Base-by-base conservation (phyloP, 2,888 invertebrate genomes). In the Scaptomyza cyrtandrae region DNA sequence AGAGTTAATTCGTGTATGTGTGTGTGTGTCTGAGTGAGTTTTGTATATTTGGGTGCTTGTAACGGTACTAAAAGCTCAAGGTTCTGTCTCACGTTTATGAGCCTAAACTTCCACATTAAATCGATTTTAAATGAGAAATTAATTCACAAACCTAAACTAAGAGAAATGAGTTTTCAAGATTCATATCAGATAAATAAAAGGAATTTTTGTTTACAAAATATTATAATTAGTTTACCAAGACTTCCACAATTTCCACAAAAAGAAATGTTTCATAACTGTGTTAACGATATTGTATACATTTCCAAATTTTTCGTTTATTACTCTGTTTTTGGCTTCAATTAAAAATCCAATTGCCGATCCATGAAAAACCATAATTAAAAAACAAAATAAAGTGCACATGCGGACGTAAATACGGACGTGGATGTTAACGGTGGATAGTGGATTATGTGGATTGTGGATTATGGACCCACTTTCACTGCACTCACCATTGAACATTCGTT, bases 391-490 rank as follows among this genome's bases (percentile, higher is more conserved):
- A 62, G 52, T 58, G 53, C 56, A 57, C 58, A 69, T 62, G 63
- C 76, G 76, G 71, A 78, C 67, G 41, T 74, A 49, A 48, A 65
- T 37, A 50, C 49, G 39, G 52, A 61, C 16, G 19, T 44, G 33
- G 41, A 63, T 41, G 24, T 19, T 33, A 43, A 67, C 29, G 6
- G 54, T 27, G 31, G 59, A 62, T 45, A 31, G 19, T 16, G 61
- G 56, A 65, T 19, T 19, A 14, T 37, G 58, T 27, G 50, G 59
- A 56, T 49, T 29, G 58, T 27, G 50, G 59, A 56, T 49, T 24
- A 46, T 53, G 70, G 78, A 74, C 69, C 66, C 82, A 82, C 85
- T 85, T 83, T 85, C 78, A 78, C 78, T 70, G 68, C 80, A 78
- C 80, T 81, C 68, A 41, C 59, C 66, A 75, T 48, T 81, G 71